Conservation (phyloP, 2,113 vertebrate genomes). For the Hydrolagus affinis region DNA sequence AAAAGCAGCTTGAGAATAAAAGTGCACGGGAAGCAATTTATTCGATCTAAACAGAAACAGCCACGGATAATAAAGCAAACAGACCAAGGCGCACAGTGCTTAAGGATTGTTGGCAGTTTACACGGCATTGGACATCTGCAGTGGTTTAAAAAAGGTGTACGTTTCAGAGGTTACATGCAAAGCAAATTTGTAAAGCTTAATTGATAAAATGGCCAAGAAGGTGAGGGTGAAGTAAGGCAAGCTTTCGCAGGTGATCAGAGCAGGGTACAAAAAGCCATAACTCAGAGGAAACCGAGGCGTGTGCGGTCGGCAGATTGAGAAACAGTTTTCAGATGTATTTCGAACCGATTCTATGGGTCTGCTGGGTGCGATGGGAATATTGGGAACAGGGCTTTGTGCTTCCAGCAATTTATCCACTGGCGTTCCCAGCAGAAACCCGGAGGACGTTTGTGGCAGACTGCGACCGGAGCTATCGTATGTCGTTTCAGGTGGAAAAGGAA, state of each 20-base stretch:
- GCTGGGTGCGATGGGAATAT: neutral
- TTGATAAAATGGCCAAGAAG: neutral
- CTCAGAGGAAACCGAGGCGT: neutral
- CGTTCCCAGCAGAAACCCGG: neutral
- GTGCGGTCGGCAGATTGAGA: neutral
- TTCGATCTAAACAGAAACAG: neutral
- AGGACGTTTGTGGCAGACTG: neutral
- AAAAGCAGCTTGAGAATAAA: too few species aligned
- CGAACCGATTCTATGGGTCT: neutral
- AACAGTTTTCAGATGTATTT: conserved; percentile 5
- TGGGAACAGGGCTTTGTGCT: neutral
- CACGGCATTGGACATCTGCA: neutral
- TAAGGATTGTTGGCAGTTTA: neutral
- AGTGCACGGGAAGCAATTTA: neutral
- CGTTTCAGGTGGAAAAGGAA: too few species aligned
- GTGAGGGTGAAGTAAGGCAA: neutral
- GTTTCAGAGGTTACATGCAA: conserved; percentile 6
- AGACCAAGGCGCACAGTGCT: neutral
- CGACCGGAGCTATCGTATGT: neutral
- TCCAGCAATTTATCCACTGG: neutral
- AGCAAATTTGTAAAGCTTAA: neutral
- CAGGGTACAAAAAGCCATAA: neutral
- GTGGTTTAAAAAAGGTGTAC: conserved; percentile 18
- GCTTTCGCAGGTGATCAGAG: neutral
- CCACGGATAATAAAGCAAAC: neutral